phyloP scores from a whole-genome alignment of 1,140 invertebrate species.

The Atta texana region DNA sequence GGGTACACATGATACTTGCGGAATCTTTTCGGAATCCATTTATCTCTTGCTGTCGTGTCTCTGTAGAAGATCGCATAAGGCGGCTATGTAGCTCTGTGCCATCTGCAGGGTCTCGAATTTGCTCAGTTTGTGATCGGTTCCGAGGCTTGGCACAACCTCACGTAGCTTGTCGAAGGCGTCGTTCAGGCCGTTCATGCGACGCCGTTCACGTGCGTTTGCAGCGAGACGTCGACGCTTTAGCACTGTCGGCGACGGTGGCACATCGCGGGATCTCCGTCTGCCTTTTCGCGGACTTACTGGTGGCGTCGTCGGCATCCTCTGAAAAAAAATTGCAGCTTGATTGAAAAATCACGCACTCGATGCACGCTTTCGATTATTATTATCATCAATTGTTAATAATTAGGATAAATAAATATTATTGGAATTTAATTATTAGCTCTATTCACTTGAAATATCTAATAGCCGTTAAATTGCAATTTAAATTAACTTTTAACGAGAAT shows the following conservation, averaged over 20 bases:
- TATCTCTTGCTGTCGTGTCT: conserved; percentile 78
- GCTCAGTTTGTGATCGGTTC: conserved; percentile 92
- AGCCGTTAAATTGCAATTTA: not conserved
- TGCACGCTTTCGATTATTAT: too few relatives aligned
- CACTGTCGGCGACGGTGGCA: conserved; percentile 87
- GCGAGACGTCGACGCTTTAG: conserved; percentile 89
- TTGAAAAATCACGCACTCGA: not conserved
- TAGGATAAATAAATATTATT: not conserved
- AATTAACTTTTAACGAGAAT: not conserved
- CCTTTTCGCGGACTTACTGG: conserved; percentile 80
- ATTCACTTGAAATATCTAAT: not conserved
- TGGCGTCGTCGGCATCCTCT: conserved; percentile 75
- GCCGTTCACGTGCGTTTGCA: conserved; percentile 92
- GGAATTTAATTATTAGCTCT: not conserved
- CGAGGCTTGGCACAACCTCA: conserved; percentile 92
- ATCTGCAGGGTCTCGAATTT: conserved; percentile 96
- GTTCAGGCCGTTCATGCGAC: conserved; percentile 94
- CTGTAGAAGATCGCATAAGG: conserved; percentile 88
- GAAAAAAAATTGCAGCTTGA: not conserved
- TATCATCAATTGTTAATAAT: too few relatives aligned
- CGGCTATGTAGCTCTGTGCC: conserved; percentile 94
- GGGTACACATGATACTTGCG: conserved; percentile 50
- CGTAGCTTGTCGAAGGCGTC: conserved; percentile 93
- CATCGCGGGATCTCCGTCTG: conserved; percentile 81
- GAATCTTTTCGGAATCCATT: conserved; percentile 66